These are phyloP conservation scores for Dinoponera quadriceps DNA, from an alignment of 1,140 invertebrate genomes.

Conservation along the genomic window DNA sequence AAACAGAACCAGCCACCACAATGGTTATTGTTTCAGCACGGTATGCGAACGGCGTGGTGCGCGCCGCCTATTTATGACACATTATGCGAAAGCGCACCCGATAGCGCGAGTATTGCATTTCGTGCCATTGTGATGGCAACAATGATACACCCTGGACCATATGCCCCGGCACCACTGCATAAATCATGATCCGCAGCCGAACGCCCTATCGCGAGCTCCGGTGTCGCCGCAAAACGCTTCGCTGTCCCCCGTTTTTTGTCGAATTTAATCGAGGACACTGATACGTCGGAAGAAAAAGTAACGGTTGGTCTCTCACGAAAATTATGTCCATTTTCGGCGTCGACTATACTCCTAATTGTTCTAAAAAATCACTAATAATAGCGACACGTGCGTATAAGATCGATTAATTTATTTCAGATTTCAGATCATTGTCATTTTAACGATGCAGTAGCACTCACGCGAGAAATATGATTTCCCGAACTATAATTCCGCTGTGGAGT, in stretches of 20 bases:
- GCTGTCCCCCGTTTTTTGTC: conserved; percentile 1
- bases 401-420: no score
- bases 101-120: conserved; percentile 80
- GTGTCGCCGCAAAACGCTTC: conserved; percentile 62
- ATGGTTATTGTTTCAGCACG: conserved; percentile 85
- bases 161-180: conserved; percentile 74
- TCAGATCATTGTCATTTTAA: no score
- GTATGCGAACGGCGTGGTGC: conserved; percentile 77
- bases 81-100: conserved; percentile 85
- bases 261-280: background rate
- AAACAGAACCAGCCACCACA: conserved; percentile 83
- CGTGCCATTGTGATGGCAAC: conserved; percentile 83
- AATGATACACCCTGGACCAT: conserved; percentile 80
- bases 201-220: conserved; percentile 27
- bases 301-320: no score
- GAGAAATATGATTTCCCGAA: no score
- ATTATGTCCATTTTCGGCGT: no score
- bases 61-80: conserved; percentile 86
- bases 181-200: conserved; percentile 77
- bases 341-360: no score
- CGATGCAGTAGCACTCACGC: no score
- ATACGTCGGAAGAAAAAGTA: background rate
- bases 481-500: no score
- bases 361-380: no score
- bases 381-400: no score